Percentiles rank a stretch among this genome's conserved stretches.
Conservation (phyloP, 2,888 invertebrate species). For the Phlogophora meticulosa region DNA sequence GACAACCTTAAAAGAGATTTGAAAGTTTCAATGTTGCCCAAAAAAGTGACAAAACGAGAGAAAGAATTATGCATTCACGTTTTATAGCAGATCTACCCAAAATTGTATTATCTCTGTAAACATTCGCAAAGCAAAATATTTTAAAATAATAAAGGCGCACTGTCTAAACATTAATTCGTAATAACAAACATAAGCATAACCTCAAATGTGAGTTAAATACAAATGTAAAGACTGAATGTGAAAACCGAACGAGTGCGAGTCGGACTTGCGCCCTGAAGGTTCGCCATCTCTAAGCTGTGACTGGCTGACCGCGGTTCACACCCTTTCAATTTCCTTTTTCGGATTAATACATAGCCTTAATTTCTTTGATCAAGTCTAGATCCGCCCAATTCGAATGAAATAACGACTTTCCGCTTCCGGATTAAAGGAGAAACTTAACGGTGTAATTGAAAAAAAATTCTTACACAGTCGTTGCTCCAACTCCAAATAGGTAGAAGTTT, state of each 20-base stretch:
- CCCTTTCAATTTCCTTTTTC: too few relatives aligned
- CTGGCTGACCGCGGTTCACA: too few relatives aligned
- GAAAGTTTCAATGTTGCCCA: background rate
- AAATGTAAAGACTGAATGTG: background rate
- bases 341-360: too few relatives aligned
- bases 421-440: too few relatives aligned
- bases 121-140: background rate
- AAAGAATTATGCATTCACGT: background rate
- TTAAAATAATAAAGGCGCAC: background rate
- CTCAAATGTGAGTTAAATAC: background rate
- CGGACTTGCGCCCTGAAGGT: too few relatives aligned
- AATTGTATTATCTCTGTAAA: background rate
- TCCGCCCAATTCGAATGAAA: too few relatives aligned
- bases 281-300: too few relatives aligned
- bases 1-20: background rate
- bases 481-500: too few relatives aligned
- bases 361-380: too few relatives aligned
- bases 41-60: conserved; percentile 9
- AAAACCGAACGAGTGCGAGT: background rate
- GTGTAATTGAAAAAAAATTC: too few relatives aligned
- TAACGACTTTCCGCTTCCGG: too few relatives aligned
- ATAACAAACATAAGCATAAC: background rate
- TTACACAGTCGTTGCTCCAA: too few relatives aligned
- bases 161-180: background rate
- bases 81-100: background rate